A percentile compares a stretch with the other conserved stretches of the same genome.
Conservation (phyloP, 2,888 invertebrate species). For the Lissocephala sabroskyi region DNA sequence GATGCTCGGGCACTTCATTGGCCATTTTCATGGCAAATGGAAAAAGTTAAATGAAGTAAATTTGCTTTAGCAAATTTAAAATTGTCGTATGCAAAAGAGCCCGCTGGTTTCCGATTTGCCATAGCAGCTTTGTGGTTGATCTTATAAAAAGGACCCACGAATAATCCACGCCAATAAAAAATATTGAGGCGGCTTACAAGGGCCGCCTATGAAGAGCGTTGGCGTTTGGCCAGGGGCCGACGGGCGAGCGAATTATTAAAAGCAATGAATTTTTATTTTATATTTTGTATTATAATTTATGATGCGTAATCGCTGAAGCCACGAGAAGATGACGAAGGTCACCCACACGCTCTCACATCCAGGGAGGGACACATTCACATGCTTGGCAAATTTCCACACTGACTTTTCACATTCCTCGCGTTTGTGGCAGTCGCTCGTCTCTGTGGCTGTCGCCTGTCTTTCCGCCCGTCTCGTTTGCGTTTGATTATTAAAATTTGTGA, state of each 20-base stretch:
- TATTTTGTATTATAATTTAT: conserved; percentile 48
- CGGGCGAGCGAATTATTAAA: conserved; percentile 31
- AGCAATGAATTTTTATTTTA: conserved; percentile 50
- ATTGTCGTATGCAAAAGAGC: too few relatives aligned
- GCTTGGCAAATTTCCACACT: conserved; percentile 26
- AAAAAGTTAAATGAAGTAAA: too few relatives aligned
- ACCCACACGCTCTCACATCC: conserved; percentile 7
- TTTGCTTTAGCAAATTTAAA: too few relatives aligned
- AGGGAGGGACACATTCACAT: neutral
- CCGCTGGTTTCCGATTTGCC: too few relatives aligned
- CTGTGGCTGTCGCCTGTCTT: conserved; percentile 11
- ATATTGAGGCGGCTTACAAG: too few relatives aligned
- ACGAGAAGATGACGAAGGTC: conserved; percentile 16
- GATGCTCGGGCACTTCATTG: too few relatives aligned
- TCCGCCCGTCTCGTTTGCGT: conserved; percentile 16
- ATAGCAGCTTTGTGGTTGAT: too few relatives aligned
- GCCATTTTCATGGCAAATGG: too few relatives aligned
- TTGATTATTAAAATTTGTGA: conserved; percentile 57
- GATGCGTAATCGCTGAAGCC: conserved; percentile 34
- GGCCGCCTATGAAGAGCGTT: too few relatives aligned
- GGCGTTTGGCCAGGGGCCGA: too few relatives aligned
- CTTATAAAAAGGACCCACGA: too few relatives aligned
- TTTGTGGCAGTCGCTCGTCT: conserved; percentile 1
- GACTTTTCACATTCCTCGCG: conserved; percentile 53
- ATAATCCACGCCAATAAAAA: too few relatives aligned